phyloP scores from a whole-genome alignment of 2,113 vertebrate genomes.

The Tupaia tana region DNA sequence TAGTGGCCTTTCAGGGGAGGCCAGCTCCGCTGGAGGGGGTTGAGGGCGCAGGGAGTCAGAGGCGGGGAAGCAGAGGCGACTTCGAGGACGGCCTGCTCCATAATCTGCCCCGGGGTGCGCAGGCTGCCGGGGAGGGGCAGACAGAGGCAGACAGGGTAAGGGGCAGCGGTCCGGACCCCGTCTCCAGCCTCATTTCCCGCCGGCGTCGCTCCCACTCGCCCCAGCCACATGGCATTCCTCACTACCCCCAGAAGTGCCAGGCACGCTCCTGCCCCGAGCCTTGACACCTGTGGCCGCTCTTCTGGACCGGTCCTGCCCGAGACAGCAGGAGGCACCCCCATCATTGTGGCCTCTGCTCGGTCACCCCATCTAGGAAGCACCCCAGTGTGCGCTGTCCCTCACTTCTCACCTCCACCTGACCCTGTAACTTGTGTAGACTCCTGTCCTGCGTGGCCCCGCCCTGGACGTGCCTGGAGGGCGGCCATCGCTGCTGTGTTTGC shows the following conservation, averaged over 20 bases:
- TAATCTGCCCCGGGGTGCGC: neutral
- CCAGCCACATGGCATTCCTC: neutral
- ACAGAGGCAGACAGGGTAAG: neutral
- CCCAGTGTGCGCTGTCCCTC: fast-evolving
- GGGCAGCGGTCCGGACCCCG: fast-evolving
- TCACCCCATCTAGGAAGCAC: neutral
- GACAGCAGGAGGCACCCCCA: fast-evolving
- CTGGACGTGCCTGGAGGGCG: neutral
- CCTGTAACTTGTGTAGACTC: neutral
- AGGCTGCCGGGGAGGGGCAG: fast-evolving
- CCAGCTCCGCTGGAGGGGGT: neutral
- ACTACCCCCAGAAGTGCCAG: too few species aligned
- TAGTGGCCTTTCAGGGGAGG: neutral
- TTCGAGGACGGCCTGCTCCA: neutral
- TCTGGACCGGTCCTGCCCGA: neutral
- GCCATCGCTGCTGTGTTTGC: neutral
- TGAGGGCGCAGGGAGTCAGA: neutral
- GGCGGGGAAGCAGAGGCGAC: neutral
- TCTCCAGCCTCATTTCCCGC: too few species aligned
- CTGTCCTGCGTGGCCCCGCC: neutral
- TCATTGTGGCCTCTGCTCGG: neutral
- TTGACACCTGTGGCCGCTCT: neutral
- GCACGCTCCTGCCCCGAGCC: fast-evolving
- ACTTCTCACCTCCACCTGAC: neutral
- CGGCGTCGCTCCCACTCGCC: neutral